Base-by-base conservation (phyloP, 2,888 invertebrate genomes). In the Tryphoninae sp. region DNA sequence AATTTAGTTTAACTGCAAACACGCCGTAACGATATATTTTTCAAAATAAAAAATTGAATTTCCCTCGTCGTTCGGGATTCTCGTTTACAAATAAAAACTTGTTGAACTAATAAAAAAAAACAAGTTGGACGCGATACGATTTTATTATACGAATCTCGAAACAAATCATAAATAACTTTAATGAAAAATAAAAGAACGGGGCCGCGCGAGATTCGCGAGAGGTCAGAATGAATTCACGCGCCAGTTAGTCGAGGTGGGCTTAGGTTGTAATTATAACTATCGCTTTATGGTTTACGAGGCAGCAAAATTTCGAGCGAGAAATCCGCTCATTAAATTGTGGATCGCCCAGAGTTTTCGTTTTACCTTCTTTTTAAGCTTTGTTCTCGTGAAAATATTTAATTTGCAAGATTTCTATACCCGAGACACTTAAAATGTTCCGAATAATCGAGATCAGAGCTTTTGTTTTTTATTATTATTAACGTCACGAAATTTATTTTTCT, bases 181-280 rank as follows among this genome's bases (percentile, higher is more conserved):
- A 13, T 33, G 19, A 58, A 23, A 19, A 51, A 53, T 16, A 23
- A 64, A 40, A 23, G 53, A 64, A 11, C 4, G 22, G 51, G 33
- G 23, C 49, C 42, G 73, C 22, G 75, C 73, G 42, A 40, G 42
- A 40, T 74, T 58, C 33, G 3, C 74, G 58, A 45, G 26, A 58
- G 6, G 58, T 65, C 40, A 74, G 45, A 65, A 74, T 74, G 42
- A 40, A 58, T 58, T 65, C 40, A 74, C 62, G 68, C 68, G 33
- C 62, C 68, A 73, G 73, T 79, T 67, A 68, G 42, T 53, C 40
- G 51, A 53, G 68, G 58, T 73, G 33, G 6, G 33, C 33, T 33
- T 33, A 67, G 62, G 67, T 65, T 78, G 42, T 69, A 71, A 77
- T 77, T 77, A 69, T 61, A 73, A 51, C 73, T 26, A 71, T 59